These are phyloP conservation scores for Ptilorrhoa leucosticta DNA, from an alignment of 2,113 vertebrate species.

Conservation along the genomic window DNA sequence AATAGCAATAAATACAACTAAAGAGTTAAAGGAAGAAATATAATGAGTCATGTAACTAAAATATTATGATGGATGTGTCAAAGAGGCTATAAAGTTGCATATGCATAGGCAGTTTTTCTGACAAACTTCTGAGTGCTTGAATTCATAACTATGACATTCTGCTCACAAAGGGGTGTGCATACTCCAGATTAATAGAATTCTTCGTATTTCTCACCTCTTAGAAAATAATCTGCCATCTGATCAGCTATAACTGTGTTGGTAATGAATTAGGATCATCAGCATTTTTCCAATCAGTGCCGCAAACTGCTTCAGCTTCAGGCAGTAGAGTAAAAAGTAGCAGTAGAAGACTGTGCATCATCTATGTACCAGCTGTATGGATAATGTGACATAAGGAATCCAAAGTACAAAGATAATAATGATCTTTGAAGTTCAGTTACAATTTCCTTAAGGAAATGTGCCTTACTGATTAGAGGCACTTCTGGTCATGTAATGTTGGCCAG, in stretches of 20 bases:
- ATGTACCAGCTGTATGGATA: neutral
- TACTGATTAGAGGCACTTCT: neutral
- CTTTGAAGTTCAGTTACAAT: neutral
- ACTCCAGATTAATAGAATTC: neutral
- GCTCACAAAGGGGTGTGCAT: neutral
- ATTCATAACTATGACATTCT: neutral
- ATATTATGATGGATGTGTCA: neutral
- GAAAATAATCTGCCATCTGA: neutral
- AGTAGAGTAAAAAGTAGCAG: neutral
- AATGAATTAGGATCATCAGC: neutral
- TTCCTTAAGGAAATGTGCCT: neutral
- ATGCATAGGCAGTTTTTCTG: neutral
- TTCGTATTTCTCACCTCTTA: neutral
- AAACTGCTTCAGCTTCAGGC: neutral
- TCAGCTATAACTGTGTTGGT: neutral
- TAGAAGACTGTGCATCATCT: neutral
- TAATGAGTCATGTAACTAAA: neutral
- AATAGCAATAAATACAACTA: neutral
- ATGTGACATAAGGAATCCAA: neutral
- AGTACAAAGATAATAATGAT: neutral
- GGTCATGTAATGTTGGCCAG: neutral
- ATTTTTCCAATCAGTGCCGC: neutral
- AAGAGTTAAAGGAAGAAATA: neutral
- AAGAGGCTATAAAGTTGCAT: neutral
- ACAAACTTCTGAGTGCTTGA: neutral